A percentile compares a stretch with the other conserved stretches of the same genome.
phyloP scores from a whole-genome alignment of 2,797 vertebrate genomes.

The Molossus alvarezi region DNA sequence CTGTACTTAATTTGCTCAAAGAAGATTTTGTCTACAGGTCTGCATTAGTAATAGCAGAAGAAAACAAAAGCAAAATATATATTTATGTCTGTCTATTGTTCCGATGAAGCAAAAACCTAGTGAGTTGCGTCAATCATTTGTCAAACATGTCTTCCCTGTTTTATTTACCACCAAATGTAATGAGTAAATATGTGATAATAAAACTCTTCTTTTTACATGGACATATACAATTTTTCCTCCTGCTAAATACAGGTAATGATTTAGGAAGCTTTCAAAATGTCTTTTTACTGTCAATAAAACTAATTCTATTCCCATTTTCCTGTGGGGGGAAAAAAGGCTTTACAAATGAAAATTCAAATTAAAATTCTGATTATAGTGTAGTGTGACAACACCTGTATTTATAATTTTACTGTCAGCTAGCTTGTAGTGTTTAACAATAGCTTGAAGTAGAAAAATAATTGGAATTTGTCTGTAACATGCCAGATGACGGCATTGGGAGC shows the following conservation, averaged over 20 bases:
- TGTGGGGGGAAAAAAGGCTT: conserved; percentile 89
- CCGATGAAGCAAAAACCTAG: conserved; percentile 91
- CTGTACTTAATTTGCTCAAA: conserved; percentile 91
- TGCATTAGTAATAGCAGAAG: conserved; percentile 91
- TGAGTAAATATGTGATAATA: conserved; percentile 95
- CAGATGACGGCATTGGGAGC: conserved; percentile 91
- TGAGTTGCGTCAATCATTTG: conserved; percentile 92
- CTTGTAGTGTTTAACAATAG: conserved; percentile 94
- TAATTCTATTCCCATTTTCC: conserved; percentile 94
- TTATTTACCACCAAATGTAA: conserved; percentile 94
- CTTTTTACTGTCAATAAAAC: conserved; percentile 95
- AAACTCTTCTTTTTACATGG: conserved; percentile 92
- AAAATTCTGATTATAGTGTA: conserved; percentile 95
- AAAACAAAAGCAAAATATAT: conserved; percentile 93
- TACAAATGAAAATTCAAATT: conserved; percentile 95
- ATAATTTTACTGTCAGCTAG: conserved; percentile 95
- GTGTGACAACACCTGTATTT: conserved; percentile 95
- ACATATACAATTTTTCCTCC: conserved; percentile 91
- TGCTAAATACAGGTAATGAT: conserved; percentile 93
- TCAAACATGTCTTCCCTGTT: conserved; percentile 92
- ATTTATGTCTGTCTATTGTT: conserved; percentile 93
- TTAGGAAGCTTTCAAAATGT: conserved; percentile 94
- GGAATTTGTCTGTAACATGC: conserved; percentile 94
- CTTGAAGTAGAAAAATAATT: conserved; percentile 93
- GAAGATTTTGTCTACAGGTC: conserved; percentile 90